phyloP scores from a whole-genome alignment of 1,140 invertebrate genomes.

The Trissolcus basalis region DNA sequence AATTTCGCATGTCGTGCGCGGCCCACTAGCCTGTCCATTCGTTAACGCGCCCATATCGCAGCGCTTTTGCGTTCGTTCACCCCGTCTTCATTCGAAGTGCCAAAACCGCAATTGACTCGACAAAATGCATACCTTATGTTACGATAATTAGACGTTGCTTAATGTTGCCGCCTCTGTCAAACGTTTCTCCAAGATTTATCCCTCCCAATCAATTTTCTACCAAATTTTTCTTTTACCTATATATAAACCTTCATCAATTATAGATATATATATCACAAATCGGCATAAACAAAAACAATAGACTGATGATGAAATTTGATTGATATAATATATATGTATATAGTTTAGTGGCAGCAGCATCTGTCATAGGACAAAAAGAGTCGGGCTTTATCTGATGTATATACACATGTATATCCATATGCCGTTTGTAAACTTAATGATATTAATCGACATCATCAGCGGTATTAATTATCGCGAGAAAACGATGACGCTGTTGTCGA shows the following conservation, averaged over 20 bases:
- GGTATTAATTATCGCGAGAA: conserved; percentile 59
- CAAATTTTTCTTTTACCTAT: no score
- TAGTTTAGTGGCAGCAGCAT: conserved; percentile 27
- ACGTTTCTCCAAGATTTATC: conserved; percentile 5
- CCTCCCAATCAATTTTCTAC: background rate
- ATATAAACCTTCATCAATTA: no score
- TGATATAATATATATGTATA: conserved; percentile 12
- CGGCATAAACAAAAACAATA: no score
- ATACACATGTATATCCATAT: conserved; percentile 39
- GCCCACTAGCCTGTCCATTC: conserved; percentile 26
- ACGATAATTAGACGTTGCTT: conserved; percentile 24
- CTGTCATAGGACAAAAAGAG: conserved; percentile 46
- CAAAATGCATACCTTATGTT: conserved; percentile 8
- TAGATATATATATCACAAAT: no score
- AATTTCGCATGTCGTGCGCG: conserved; percentile 50
- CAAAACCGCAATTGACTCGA: conserved; percentile 11
- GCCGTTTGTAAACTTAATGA: conserved; percentile 54
- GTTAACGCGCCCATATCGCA: conserved; percentile 24
- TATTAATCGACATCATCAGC: conserved; percentile 57
- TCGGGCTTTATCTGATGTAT: conserved; percentile 41
- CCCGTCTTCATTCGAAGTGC: conserved; percentile 3
- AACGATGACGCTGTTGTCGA: conserved; percentile 45
- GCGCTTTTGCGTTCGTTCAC: conserved; percentile 27
- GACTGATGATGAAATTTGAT: no score
- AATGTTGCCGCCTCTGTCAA: background rate